Evolutionary conservation across 2,113 vertebrate genomes (phyloP), one percentile per base, ranked within the genome.

Genomic region (Ploceus nigricollis): DNA sequence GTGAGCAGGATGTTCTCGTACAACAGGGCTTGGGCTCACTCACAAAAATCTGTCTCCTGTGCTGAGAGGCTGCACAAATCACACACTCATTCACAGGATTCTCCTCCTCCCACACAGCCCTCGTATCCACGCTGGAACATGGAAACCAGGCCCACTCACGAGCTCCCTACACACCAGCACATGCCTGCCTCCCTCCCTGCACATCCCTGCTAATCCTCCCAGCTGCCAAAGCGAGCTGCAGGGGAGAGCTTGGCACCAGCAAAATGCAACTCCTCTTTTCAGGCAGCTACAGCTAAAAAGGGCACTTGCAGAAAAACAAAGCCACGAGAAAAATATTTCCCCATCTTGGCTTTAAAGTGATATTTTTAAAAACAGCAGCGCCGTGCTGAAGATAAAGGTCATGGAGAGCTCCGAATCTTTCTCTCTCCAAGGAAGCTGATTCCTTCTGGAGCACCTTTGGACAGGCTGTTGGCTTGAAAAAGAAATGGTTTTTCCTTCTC

Each of bases 71-170:
- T 7, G 25, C 12, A 10, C n/a, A 75, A 51, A 39, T 50, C 82
- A 47, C 47, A 75, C 37, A 7, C 30, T 37, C 69, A 14, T 70
- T 82, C 56, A 72, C 37, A 25, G 39, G 66, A 21, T 24, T 63
- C 61, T 90, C 44, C 58, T 50, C 82, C 60, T 89, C 85, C 69
- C 78, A 56, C 81, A 3, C 69, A 23, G 23, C 10, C 24, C 47
- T 35, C 2, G 6, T 5, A 44, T 4, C 45, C 57, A 44, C 0
- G 3, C 14, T 4, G 71, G 40, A 27, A 19, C 23, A 1, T 3
- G 39, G 11, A 50, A 71, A n/a, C 13, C 4, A 2, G 40, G 25
- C 58, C 51, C 70, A 10, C 70, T 42, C 44, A 7, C 4, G 1
- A 31, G 6, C 72, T 57, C 69, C 77, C 76, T 27, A 4, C 68